Evolutionary conservation across 2,888 invertebrate genomes (phyloP).

Genomic region (Hydraecia micacea): DNA sequence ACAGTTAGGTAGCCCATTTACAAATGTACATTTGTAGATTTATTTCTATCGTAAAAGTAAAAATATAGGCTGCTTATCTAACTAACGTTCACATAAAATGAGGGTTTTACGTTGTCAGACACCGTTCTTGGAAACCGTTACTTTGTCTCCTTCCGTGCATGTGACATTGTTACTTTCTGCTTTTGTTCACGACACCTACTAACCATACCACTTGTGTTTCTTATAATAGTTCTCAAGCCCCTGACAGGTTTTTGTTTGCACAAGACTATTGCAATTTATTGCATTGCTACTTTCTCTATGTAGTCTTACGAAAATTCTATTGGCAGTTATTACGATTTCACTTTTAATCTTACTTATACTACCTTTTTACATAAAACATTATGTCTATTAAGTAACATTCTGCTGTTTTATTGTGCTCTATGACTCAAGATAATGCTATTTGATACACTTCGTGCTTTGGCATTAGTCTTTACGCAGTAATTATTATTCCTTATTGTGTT

Average conservation of each 20-base stretch:
- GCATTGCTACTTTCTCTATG: conserved; percentile 66
- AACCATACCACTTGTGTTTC: conserved; percentile 57
- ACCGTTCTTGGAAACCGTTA: conserved; percentile 73
- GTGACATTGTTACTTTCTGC: conserved; percentile 73
- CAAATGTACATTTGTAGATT: conserved; percentile 41
- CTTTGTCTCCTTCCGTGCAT: conserved; percentile 69
- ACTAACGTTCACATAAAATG: conserved; percentile 61
- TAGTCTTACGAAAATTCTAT: conserved; percentile 51
- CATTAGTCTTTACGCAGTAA: conserved; percentile 44
- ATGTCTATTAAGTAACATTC: conserved; percentile 36
- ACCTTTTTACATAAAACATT: conserved; percentile 24
- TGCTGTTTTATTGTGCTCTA: conserved; percentile 45
- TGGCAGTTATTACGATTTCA: conserved; percentile 58
- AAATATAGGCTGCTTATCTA: conserved; percentile 59
- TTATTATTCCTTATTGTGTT: conserved; percentile 42
- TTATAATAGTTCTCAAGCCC: conserved; percentile 56
- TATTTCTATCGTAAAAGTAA: conserved; percentile 62
- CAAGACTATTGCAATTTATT: conserved; percentile 67
- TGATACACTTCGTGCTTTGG: conserved; percentile 43
- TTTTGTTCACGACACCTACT: conserved; percentile 67
- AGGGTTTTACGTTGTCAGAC: conserved; percentile 64
- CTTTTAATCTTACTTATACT: conserved; percentile 36
- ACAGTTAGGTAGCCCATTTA: conserved; percentile 52
- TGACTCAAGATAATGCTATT: conserved; percentile 51
- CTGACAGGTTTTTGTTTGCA: conserved; percentile 66